phyloP scores from a whole-genome alignment of 1,140 invertebrate genomes.

The Plectus sambesii region DNA sequence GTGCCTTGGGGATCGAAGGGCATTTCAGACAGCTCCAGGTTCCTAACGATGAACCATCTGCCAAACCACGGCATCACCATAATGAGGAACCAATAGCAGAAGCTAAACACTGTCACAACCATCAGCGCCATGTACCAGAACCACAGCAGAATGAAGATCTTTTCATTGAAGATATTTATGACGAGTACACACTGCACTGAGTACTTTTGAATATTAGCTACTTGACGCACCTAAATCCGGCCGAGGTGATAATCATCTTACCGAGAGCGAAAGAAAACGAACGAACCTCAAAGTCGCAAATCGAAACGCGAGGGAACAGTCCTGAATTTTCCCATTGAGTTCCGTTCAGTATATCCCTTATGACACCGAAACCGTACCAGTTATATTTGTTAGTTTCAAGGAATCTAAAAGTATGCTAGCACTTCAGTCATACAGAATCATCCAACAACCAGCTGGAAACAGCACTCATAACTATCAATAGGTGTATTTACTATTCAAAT shows the following conservation, averaged over 20 bases:
- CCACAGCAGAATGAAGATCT: slow-evolving; percentile 54
- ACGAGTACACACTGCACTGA: slow-evolving; percentile 51
- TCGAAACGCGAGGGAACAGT: slow-evolving; percentile 51
- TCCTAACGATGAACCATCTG: slow-evolving; percentile 28
- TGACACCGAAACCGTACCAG: slow-evolving; percentile 42
- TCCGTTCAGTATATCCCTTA: slow-evolving; percentile 36
- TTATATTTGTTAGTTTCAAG: slow-evolving; percentile 36
- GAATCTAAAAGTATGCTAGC: slow-evolving; percentile 29
- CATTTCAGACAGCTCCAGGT: slow-evolving; percentile 24
- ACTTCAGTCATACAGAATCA: background rate
- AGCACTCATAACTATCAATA: too few relatives aligned
- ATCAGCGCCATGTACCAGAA: slow-evolving; percentile 52
- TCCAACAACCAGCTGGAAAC: too few relatives aligned
- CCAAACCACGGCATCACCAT: slow-evolving; percentile 36
- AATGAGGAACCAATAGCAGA: slow-evolving; percentile 37
- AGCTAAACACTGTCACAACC: slow-evolving; percentile 44
- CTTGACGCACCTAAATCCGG: slow-evolving; percentile 38
- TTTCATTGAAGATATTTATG: slow-evolving; percentile 54
- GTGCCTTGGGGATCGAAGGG: slow-evolving; percentile 33
- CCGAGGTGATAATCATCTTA: slow-evolving; percentile 1
- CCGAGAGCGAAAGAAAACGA: slow-evolving; percentile 30
- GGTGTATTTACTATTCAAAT: too few relatives aligned
- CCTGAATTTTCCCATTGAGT: slow-evolving; percentile 43
- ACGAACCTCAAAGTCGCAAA: slow-evolving; percentile 52
- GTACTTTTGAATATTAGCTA: slow-evolving; percentile 48